Base-by-base conservation (phyloP, 2,797 vertebrate species). In the Oryzias dopingdopingensis region DNA sequence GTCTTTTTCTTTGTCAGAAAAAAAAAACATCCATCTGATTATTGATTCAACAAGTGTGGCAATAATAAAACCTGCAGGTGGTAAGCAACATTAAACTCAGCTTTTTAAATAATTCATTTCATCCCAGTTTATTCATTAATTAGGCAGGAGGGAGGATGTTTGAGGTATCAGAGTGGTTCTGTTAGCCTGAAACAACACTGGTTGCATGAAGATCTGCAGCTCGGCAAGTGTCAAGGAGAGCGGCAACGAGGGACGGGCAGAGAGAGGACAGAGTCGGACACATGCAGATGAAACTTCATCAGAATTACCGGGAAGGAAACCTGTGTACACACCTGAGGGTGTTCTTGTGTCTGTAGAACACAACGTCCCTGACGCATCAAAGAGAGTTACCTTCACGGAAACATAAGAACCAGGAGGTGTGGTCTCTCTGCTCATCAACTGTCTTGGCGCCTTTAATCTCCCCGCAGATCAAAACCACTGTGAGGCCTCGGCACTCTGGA, bases 401-500 rank as follows among this genome's bases (percentile, higher is more conserved):
- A 44, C 26, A 45, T 40, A 42, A 18, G 56, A 26, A 3, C 43
- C 41, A 47, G 42, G 57, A 4, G 24, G 50, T 18, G 49, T 54
- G 62, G 52, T 70, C 20, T 59, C 42, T 26, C 18, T 56, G 0
- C 48, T 6, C 26, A 4, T 63, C 55, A 49, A 49, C 49, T 60
- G 29, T 42, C 56, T 56, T 1, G 3, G 49, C 20, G 16, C 29
- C 61, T 81, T 81, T 80, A 67, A 81, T 80, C 79, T 77, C 52
- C 55, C 65, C 61, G 45, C 61, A 74, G 56, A 65, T 71, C 54
- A 62, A 79, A 71, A 70, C 23, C 63, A 23, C 58, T 52, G 37
- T 1, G 2, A 72, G 56, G 60, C 29, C 43, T 49, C 76, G 71
- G 69, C 71, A 37, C 16, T 52, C 44, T 10, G 58, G 20, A 62